phyloP scores from a whole-genome alignment of 2,113 vertebrate species.

The Cryptotis parvus region DNA sequence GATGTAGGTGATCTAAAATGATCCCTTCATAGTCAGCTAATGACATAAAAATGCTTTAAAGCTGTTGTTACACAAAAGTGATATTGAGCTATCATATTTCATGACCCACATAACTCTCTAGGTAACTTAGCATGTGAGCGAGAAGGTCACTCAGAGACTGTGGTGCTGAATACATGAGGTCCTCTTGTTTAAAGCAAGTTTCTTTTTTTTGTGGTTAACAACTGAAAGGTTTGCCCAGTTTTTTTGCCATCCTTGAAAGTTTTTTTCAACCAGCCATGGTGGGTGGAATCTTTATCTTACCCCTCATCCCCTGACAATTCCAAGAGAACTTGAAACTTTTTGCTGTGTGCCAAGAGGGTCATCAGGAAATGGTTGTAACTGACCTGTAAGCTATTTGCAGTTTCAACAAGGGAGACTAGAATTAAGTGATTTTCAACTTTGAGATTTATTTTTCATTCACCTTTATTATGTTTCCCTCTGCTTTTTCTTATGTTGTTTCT shows the following conservation, averaged over 20 bases:
- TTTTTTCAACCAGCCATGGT: not conserved
- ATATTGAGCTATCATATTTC: not conserved
- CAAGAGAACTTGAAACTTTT: conserved; percentile 4
- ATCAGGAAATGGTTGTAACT: conserved; percentile 5
- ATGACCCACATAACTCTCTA: not conserved
- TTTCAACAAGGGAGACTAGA: not conserved
- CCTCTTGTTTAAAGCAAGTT: not conserved
- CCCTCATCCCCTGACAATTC: not conserved
- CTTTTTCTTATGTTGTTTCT: too few relatives aligned
- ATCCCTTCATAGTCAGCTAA: conserved; percentile 32
- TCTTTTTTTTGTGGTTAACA: not conserved
- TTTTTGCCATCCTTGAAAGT: conserved; percentile 4
- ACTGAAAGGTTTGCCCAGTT: not conserved
- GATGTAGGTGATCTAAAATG: conserved; percentile 48
- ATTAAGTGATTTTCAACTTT: conserved; percentile 38
- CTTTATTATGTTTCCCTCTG: too few relatives aligned
- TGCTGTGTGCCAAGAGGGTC: conserved; percentile 27
- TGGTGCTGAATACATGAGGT: not conserved
- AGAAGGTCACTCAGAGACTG: not conserved
- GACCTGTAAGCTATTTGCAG: conserved; percentile 20
- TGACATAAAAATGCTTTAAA: conserved; percentile 15
- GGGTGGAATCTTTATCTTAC: not conserved
- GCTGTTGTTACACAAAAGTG: conserved; percentile 6
- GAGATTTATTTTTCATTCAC: too few relatives aligned
- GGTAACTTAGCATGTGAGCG: not conserved